Evolutionary conservation across 1,140 invertebrate species (phyloP).

Genomic region (Dreissena polymorpha): DNA sequence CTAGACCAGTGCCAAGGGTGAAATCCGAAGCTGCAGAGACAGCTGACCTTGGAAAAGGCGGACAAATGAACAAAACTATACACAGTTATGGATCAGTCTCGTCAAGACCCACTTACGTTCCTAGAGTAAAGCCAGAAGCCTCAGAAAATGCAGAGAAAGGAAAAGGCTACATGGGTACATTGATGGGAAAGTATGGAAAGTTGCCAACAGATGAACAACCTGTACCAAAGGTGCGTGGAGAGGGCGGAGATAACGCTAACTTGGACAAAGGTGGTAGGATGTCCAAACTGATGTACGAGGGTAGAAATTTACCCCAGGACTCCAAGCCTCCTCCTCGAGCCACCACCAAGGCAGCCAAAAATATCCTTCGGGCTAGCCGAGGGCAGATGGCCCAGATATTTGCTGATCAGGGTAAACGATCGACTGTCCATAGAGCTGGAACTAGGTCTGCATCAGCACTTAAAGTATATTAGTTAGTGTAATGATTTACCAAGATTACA

Average conservation of each 20-base stretch:
- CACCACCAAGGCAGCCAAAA: slow-evolving; percentile 61
- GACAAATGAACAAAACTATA: slow-evolving; percentile 65
- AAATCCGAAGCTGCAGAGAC: slow-evolving; percentile 68
- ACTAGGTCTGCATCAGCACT: slow-evolving; percentile 4
- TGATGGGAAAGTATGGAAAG: slow-evolving; percentile 69
- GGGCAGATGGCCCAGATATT: slow-evolving; percentile 69
- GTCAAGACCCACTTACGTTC: slow-evolving; percentile 54
- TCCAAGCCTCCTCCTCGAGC: slow-evolving; percentile 65
- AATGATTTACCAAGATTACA: not conserved
- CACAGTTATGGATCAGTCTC: slow-evolving; percentile 61
- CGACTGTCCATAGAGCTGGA: slow-evolving; percentile 62
- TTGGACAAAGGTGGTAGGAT: slow-evolving; percentile 73
- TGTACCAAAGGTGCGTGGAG: slow-evolving; percentile 68
- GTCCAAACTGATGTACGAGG: slow-evolving; percentile 72
- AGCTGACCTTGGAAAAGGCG: slow-evolving; percentile 62
- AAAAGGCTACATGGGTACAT: slow-evolving; percentile 68
- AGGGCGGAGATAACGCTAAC: slow-evolving; percentile 68
- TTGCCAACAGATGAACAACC: slow-evolving; percentile 61
- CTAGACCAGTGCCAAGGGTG: slow-evolving; percentile 68
- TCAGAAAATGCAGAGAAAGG: slow-evolving; percentile 67
- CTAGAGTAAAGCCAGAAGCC: slow-evolving; percentile 74
- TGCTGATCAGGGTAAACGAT: slow-evolving; percentile 62
- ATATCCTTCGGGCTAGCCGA: slow-evolving; percentile 63
- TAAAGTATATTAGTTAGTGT: not conserved
- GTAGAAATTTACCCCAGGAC: slow-evolving; percentile 55